Evolutionary conservation across 2,113 vertebrate species (phyloP), one percentile per base, ranked within the genome.

Genomic region (Albula glossodonta): DNA sequence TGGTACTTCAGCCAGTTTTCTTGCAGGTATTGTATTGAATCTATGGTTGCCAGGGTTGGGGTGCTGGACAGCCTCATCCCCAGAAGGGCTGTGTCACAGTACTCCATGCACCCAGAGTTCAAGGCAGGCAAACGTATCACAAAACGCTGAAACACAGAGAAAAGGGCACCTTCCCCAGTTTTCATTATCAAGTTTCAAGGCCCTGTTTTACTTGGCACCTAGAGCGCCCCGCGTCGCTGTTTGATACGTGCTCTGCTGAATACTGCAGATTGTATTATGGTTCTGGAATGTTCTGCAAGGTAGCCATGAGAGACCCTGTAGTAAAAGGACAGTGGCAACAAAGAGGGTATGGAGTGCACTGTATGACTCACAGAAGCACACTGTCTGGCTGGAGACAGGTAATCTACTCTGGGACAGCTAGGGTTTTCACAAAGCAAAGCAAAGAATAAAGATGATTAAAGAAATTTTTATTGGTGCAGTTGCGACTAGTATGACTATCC

Each of bases 171-270:
- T 87, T 70, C 84, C 48, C 85, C 25, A 17, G 49, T 84, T 85
- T 82, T 88, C 49, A 81, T 87, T 86, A 84, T 90, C 87, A 56
- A 86, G 85, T 89, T 87, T 86, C 89, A 80, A 50, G 78, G 31
- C 25, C 51, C 81, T 89, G 82, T 88, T 90, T 91, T 86, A 74
- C 82, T 89, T 88, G 88, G 89, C 87, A 84, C 78, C 11, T 10
- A 4, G 5, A 70, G 50, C 31, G 48, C 57, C 31, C 80, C 49
- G 52, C 48, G 56, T 19, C 79, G 79, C 41, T n/a, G 31, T 81
- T 63, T 87, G 66, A 87, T 81, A 85, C 49, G 70, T 5, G 79
- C 60, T 13, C 63, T 41, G 48, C 41, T 48, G 15, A 70, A 63
- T 8, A 51, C 84, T 15, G 60, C 5, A 15, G 48, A 22, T 50